Percentiles rank a stretch among this genome's conserved stretches.
phyloP scores from a whole-genome alignment of 2,888 invertebrate species.

The Coremacera marginata region DNA sequence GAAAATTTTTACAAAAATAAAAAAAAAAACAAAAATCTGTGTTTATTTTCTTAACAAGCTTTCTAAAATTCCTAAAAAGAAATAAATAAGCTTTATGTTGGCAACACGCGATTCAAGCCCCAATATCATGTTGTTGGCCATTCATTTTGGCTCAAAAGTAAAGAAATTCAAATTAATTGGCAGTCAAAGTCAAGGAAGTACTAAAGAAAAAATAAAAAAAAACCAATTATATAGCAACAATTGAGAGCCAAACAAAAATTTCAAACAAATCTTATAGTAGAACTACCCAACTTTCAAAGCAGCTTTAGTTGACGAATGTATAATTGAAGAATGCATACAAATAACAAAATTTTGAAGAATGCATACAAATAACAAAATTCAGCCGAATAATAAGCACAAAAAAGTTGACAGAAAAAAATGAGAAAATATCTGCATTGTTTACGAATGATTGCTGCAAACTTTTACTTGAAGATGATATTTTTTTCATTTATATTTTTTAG shows the following conservation, averaged over 20 bases:
- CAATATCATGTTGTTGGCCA: neutral
- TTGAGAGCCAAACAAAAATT: neutral
- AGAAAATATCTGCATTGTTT: constrained; percentile 13
- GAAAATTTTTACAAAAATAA: neutral
- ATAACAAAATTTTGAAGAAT: neutral
- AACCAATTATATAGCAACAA: neutral
- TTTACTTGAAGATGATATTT: constrained; percentile 16
- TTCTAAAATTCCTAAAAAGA: neutral
- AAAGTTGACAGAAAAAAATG: neutral
- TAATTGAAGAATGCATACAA: neutral
- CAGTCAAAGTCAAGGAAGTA: neutral
- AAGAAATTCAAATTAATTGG: neutral
- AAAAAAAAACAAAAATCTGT: neutral
- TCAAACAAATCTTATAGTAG: neutral
- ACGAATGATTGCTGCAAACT: constrained; percentile 6
- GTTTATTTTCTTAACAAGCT: neutral
- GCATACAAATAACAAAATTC: neutral
- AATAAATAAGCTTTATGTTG: neutral
- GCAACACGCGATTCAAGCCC: neutral
- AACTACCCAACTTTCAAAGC: neutral
- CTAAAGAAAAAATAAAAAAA: too few species aligned
- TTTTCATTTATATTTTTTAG: neutral
- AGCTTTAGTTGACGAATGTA: neutral
- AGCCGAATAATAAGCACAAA: neutral
- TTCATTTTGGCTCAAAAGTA: neutral